Conservation (phyloP, 2,888 invertebrate genomes). For the Limnephilus rhombicus region DNA sequence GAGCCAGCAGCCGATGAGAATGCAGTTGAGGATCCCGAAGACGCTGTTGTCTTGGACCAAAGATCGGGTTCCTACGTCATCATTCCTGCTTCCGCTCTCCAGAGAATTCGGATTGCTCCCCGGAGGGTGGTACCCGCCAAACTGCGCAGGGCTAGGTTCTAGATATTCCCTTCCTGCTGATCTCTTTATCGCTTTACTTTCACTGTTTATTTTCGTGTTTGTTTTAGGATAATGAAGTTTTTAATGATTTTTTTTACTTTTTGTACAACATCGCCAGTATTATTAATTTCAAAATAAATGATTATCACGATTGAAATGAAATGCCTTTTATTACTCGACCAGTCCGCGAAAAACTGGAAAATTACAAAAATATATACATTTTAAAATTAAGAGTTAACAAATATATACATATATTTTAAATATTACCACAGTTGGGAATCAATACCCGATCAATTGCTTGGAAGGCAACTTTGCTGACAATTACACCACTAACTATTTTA, state of each 20-base stretch:
- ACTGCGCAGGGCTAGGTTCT: slow-evolving; percentile 40
- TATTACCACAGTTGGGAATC: too few species aligned
- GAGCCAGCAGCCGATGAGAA: too few species aligned
- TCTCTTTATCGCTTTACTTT: not conserved
- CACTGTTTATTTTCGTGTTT: not conserved
- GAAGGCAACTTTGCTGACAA: too few species aligned
- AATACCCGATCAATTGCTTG: too few species aligned
- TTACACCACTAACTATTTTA: too few species aligned
- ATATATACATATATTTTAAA: too few species aligned
- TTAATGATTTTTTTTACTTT: too few species aligned
- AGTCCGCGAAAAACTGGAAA: too few species aligned
- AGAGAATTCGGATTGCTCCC: slow-evolving; percentile 28
- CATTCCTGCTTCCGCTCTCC: slow-evolving; percentile 27
- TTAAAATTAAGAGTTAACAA: too few species aligned
- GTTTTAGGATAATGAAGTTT: not conserved
- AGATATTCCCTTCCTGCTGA: not conserved
- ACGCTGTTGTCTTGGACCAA: slow-evolving; percentile 6
- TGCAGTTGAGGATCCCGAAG: not conserved
- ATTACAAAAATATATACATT: too few species aligned
- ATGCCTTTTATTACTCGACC: not conserved
- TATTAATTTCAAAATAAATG: not conserved
- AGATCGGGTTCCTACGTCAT: slow-evolving; percentile 48
- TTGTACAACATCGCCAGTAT: not conserved
- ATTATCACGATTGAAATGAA: not conserved
- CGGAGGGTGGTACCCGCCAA: slow-evolving; percentile 45